Evolutionary conservation across 2,113 vertebrate species (phyloP).

Genomic region (Dunckerocampus dactyliophorus): DNA sequence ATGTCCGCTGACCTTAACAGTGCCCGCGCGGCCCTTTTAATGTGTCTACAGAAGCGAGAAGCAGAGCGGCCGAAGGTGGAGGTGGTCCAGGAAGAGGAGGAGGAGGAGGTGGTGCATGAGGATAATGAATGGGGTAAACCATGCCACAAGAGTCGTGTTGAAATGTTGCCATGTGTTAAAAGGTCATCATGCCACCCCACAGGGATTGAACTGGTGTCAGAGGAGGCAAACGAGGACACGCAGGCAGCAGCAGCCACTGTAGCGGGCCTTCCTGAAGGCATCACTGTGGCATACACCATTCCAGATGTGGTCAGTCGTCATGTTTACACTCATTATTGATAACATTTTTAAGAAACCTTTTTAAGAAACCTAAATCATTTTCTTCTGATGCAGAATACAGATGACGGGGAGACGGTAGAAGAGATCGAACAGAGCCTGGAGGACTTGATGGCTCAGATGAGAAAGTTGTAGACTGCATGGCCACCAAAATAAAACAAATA

Average conservation of each 20-base stretch:
- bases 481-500: neutral
- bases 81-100: slow-evolving; percentile 65
- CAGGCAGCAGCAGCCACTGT: slow-evolving; percentile 79
- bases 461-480: slow-evolving; percentile 74
- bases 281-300: slow-evolving; percentile 90
- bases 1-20: neutral
- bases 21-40: neutral
- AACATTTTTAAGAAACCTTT: neutral
- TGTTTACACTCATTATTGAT: neutral
- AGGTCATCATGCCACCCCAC: neutral
- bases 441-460: slow-evolving; percentile 95
- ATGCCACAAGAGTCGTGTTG: neutral
- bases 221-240: slow-evolving; percentile 85
- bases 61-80: slow-evolving; percentile 75
- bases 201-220: slow-evolving; percentile 93
- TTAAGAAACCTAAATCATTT: neutral
- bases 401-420: slow-evolving; percentile 66
- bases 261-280: slow-evolving; percentile 88
- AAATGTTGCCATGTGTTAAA: neutral
- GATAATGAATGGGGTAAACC: slow-evolving; percentile 91
- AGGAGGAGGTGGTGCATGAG: slow-evolving; percentile 84
- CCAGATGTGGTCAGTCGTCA: slow-evolving; percentile 77
- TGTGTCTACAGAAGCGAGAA: slow-evolving; percentile 74
- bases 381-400: slow-evolving; percentile 36
- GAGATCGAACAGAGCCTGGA: slow-evolving; percentile 89